Conservation (phyloP, 2,113 vertebrate species). For the Stigmatopora argus region DNA sequence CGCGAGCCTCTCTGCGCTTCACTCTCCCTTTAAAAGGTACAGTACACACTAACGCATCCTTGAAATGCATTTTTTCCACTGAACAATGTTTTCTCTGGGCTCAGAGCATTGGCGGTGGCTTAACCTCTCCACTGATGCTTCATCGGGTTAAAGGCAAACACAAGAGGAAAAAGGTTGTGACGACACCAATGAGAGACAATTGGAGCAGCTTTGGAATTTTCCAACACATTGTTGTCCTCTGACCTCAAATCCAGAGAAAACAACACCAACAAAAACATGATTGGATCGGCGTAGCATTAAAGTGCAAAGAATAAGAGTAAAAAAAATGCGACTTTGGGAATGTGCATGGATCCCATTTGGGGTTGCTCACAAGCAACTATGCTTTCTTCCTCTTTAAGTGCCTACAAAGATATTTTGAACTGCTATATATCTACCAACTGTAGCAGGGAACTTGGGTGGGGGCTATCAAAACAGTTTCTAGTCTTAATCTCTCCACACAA, state of each 20-base stretch:
- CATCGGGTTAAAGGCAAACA: conserved; percentile 54
- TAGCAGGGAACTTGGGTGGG: conserved; percentile 15
- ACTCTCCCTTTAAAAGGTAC: not conserved
- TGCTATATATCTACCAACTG: conserved; percentile 27
- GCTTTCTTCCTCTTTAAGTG: conserved; percentile 9
- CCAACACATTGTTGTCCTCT: conserved; percentile 19
- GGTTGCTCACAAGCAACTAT: conserved; percentile 22
- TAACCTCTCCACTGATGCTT: conserved; percentile 23
- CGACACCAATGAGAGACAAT: conserved; percentile 26
- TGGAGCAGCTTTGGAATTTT: conserved; percentile 39
- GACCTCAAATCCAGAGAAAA: not conserved
- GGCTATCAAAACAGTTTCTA: conserved; percentile 5
- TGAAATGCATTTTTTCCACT: not conserved
- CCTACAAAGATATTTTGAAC: not conserved
- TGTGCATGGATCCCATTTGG: conserved; percentile 30
- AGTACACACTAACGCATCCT: not conserved
- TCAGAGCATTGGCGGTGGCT: conserved; percentile 11
- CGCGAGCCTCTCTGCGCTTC: not conserved
- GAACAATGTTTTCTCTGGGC: not conserved
- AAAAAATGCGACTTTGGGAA: conserved; percentile 38
- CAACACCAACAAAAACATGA: not conserved
- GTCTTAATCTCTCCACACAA: conserved; percentile 24
- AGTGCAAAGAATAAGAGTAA: conserved; percentile 55
- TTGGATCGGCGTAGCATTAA: conserved; percentile 27
- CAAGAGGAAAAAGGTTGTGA: conserved; percentile 43